A percentile compares a stretch with the other conserved stretches of the same genome.
phyloP scores from a whole-genome alignment of 64 coral and sea anemone species.

The Actinia tenebrosa region DNA sequence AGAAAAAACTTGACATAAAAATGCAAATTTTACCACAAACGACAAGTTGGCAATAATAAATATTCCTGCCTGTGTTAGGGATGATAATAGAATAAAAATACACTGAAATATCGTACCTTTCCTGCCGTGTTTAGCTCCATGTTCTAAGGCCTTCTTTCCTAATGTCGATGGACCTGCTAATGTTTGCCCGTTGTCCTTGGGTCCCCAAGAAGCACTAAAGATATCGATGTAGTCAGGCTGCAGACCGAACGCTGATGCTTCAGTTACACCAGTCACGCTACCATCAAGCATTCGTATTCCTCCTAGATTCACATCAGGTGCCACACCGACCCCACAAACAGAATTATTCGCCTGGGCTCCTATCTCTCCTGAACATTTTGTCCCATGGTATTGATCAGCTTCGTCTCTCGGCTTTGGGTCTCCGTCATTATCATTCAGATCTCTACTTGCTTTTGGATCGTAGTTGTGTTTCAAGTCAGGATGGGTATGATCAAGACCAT shows the following conservation, averaged over 20 bases:
- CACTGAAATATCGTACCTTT: constrained; percentile 36
- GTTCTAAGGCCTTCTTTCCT: constrained; percentile 43
- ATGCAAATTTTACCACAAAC: neutral
- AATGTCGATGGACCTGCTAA: constrained; percentile 66
- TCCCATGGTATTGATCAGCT: constrained; percentile 70
- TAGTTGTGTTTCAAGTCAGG: constrained; percentile 70
- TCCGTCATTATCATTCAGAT: constrained; percentile 36
- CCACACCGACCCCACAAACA: constrained; percentile 78
- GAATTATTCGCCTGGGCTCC: constrained; percentile 65
- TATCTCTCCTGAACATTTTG: constrained; percentile 90
- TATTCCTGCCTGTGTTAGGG: neutral
- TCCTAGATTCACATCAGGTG: constrained; percentile 63
- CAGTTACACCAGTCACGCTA: constrained; percentile 51
- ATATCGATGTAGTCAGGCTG: constrained; percentile 83
- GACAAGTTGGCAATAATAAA: neutral
- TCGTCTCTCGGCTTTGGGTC: constrained; percentile 74
- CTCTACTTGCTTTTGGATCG: constrained; percentile 65
- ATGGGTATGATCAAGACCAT: constrained; percentile 79
- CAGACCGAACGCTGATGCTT: constrained; percentile 54
- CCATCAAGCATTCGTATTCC: constrained; percentile 93
- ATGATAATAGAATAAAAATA: neutral
- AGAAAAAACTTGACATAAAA: neutral
- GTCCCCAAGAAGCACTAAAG: constrained; percentile 88
- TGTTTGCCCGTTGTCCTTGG: constrained; percentile 82
- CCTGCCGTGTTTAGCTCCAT: constrained; percentile 56